phyloP scores from a whole-genome alignment of 2,888 invertebrate genomes.

The Coleophora deauratella region DNA sequence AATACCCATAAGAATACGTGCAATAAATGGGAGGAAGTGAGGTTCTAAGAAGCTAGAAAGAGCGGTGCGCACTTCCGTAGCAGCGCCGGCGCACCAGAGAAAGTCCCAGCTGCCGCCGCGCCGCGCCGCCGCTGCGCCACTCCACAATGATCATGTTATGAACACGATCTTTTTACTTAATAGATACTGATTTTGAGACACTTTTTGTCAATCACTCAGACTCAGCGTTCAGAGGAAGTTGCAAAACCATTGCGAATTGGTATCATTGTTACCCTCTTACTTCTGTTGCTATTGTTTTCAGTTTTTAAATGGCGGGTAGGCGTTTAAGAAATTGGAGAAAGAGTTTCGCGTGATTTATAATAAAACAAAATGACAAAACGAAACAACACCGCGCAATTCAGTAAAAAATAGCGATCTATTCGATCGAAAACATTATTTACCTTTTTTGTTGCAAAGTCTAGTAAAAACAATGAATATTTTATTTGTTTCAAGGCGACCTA shows the following conservation, averaged over 20 bases:
- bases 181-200: neutral
- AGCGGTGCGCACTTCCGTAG: conserved; percentile 9
- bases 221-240: conserved; percentile 5
- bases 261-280: neutral
- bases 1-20: neutral
- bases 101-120: no score
- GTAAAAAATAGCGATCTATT: no score
- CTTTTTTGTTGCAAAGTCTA: no score
- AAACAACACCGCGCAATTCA: no score
- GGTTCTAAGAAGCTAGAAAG: conserved; percentile 6
- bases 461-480: no score
- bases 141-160: conserved; percentile 4
- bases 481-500: no score
- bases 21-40: conserved; percentile 6
- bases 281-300: neutral
- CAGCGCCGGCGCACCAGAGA: conserved; percentile 3
- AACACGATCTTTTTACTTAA: neutral
- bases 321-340: no score
- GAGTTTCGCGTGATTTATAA: no score
- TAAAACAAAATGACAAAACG: no score
- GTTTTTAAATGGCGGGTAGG: neutral
- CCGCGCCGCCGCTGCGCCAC: no score
- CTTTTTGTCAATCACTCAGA: conserved; percentile 4
- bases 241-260: conserved; percentile 6
- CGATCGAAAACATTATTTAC: no score